Evolutionary conservation across 2,113 vertebrate genomes (phyloP), one percentile per base, ranked within the genome.

Genomic region (Rousettus leschenaultii): DNA sequence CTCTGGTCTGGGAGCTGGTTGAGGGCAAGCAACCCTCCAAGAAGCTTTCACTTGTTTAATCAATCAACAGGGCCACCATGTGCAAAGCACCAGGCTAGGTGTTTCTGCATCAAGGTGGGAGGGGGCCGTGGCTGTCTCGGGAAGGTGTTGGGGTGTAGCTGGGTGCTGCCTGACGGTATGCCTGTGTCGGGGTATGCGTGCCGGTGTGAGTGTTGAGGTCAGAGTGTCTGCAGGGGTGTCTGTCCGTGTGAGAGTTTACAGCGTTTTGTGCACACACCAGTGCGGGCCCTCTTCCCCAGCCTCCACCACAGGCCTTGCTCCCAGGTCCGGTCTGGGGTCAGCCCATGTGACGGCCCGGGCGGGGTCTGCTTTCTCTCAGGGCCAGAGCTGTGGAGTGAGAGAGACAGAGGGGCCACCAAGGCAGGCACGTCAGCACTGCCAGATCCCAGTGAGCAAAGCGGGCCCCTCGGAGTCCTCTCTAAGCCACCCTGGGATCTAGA

Each of bases 341-440:
- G 88, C 26, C 48, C 93, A 86, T 95, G 97, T 98, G 98, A 98
- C 55, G 18, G 74, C 75, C 91, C 21, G 26, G 95, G 96, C 85
- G 94, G 96, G 83, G 96, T 98, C 99, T 99, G 98, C 97, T 99
- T 99, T 98, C 98, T 98, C 97, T 99, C 99, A 98, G 97, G 92
- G 89, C 66, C 95, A 75, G 94, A 96, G 92, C 98, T 94, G 89
- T 80, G 95, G 97, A 98, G 95, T 98, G 91, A 97, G 98, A 97
- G 79, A 93, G 98, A 98, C 98, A 94, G 98, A 98, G 97, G 97
- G 96, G 95, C 93, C 73, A 94, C 93, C 96, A 73, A 38, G 74
- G 40, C 16, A 22, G 80, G 38, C 21, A 24, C 95, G 45, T 33
- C 63, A 13, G n/a, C 93, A 95, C 91, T 13, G 1, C 43, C 84